A percentile compares a stretch with the other conserved stretches of the same genome.
phyloP scores from a whole-genome alignment of 2,888 invertebrate genomes.

The Mimumesa dahlbomi region DNA sequence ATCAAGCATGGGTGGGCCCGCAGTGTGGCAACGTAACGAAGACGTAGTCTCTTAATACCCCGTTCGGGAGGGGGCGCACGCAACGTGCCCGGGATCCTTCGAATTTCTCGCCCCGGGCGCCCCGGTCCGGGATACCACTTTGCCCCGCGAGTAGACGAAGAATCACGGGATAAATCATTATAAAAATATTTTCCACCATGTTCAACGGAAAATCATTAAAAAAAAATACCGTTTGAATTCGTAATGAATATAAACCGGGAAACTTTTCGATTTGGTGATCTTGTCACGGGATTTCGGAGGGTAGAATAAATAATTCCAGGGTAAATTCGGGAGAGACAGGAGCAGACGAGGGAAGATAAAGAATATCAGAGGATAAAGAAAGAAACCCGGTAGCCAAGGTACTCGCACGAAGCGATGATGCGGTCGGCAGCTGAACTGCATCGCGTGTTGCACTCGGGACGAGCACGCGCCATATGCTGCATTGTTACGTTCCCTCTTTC shows the following conservation, averaged over 20 bases:
- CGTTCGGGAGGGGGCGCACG: constrained; percentile 42
- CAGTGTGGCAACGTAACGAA: constrained; percentile 55
- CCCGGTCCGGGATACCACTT: constrained; percentile 40
- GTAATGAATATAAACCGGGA: too few species aligned
- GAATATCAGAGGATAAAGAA: constrained; percentile 7
- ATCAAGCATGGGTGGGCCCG: constrained; percentile 62
- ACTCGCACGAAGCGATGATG: constrained; percentile 57
- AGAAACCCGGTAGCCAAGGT: constrained; percentile 32
- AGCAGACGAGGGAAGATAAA: neutral
- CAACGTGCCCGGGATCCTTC: constrained; percentile 55
- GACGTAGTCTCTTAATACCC: constrained; percentile 63
- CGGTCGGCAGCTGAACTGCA: constrained; percentile 66
- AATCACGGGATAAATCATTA: neutral
- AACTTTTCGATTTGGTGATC: too few species aligned
- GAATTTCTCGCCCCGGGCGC: constrained; percentile 58
- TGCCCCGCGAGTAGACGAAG: constrained; percentile 26
- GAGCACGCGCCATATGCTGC: constrained; percentile 68
- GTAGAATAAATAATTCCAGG: neutral
- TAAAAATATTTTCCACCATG: too few species aligned
- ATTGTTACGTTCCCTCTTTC: constrained; percentile 57
- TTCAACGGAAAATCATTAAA: too few species aligned
- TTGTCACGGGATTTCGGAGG: neutral
- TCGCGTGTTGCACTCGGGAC: constrained; percentile 61
- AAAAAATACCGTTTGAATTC: too few species aligned
- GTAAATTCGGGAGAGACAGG: neutral